Evolutionary conservation across 2,888 invertebrate species (phyloP).

Genomic region (Caenorhabditis wallacei): DNA sequence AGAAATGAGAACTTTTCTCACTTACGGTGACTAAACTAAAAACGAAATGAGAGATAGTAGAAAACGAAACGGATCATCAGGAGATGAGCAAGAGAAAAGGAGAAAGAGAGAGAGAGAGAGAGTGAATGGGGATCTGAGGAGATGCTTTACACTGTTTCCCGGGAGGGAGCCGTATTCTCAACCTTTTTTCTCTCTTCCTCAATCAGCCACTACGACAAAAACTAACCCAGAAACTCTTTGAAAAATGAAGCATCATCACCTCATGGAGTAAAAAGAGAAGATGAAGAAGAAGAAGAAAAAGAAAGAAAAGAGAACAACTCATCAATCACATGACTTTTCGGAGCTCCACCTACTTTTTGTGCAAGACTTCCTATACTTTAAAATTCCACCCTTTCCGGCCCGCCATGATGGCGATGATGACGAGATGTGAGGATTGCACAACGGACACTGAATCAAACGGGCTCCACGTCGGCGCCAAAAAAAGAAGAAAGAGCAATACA

Average conservation of each 20-base stretch:
- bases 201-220: conserved; percentile 29
- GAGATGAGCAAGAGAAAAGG: conserved; percentile 19
- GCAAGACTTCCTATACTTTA: conserved; percentile 42
- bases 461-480: conserved; percentile 20
- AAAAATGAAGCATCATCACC: conserved; percentile 41
- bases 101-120: neutral
- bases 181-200: conserved; percentile 21
- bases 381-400: conserved; percentile 38
- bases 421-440: conserved; percentile 3
- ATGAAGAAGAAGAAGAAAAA: conserved; percentile 43
- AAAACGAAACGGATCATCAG: conserved; percentile 44
- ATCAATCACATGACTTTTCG: conserved; percentile 64
- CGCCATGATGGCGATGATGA: conserved; percentile 55
- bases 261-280: conserved; percentile 13
- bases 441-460: neutral
- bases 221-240: conserved; percentile 49
- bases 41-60: conserved; percentile 36
- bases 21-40: conserved; percentile 55
- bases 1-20: conserved; percentile 47
- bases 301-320: conserved; percentile 58
- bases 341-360: conserved; percentile 33
- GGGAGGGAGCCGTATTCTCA: conserved; percentile 38
- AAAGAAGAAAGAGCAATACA: conserved; percentile 38
- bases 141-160: conserved; percentile 51
- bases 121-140: conserved; percentile 33